Evolutionary conservation across 2,888 invertebrate species (phyloP), one percentile per base, ranked within the genome.

Genomic region (Cheilosia vulpina): DNA sequence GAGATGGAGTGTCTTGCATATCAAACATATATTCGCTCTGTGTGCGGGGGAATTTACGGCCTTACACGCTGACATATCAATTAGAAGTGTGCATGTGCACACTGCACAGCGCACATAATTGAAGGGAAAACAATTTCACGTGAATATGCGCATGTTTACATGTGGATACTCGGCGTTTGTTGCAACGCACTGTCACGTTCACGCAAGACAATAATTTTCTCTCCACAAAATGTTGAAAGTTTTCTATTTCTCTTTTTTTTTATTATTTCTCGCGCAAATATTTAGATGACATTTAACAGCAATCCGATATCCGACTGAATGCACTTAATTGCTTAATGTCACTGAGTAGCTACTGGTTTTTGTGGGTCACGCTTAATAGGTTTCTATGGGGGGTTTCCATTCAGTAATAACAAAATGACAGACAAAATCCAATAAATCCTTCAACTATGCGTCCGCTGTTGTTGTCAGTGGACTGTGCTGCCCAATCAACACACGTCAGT

Each of bases 41-140:
- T 43, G 69, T 38, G 58, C 47, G 65, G 55, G 69, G 65, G 80
- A 19, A 73, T 65, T 75, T 45, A 69, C 63, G 53, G 63, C 75
- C 47, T 79, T 84, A 84, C 84, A 80, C 66, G 72, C 72, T 85
- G 81, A 85, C 85, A 72, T 81, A 85, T 85, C 85, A 85, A 85
- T 85, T 81, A 85, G 85, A 85, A 85, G 80, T 80, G 80, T 69
- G 65, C 79, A 63, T 80, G 80, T 69, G 65, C 79, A 63, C 13
- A 17, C 17, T 17, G 24, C 24, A 52, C 52, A 52, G 15, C 52
- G 45, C 69, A 76, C 80, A 72, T 63, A 66, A 65, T 80, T 66
- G 72, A 85, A 85, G 85, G 85, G 85, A 85, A 85, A 85, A 81
- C 85, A 76, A 76, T 84, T 84, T 80, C 71, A 80, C 80, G 71